phyloP scores from a whole-genome alignment of 2,888 invertebrate species.

The Caenorhabditis panamensis region DNA sequence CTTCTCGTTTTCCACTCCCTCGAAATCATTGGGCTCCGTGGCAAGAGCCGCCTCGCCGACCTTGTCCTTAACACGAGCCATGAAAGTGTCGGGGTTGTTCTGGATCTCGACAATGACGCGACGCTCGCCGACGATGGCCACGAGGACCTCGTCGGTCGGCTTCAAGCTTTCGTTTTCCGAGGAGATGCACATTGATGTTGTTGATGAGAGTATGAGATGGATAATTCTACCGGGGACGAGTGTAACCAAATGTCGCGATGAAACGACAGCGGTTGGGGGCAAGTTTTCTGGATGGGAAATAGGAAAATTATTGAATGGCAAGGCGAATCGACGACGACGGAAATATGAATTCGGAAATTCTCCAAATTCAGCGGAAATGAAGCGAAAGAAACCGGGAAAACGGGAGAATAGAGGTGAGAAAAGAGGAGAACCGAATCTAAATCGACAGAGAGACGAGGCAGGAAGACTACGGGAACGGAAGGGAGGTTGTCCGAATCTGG shows the following conservation, averaged over 20 bases:
- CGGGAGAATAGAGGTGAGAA: neutral
- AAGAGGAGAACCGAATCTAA: neutral
- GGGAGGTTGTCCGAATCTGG: constrained; percentile 13
- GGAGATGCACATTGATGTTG: constrained; percentile 36
- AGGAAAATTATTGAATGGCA: constrained; percentile 9
- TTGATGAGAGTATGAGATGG: neutral
- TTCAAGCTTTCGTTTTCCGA: neutral
- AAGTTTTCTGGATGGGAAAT: constrained; percentile 51
- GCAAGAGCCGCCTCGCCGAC: constrained; percentile 8
- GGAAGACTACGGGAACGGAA: constrained; percentile 9
- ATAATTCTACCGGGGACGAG: neutral
- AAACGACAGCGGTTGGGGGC: constrained; percentile 11
- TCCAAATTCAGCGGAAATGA: constrained; percentile 9
- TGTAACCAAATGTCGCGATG: neutral
- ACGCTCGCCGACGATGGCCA: neutral
- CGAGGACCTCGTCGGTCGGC: neutral
- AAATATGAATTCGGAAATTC: too few species aligned
- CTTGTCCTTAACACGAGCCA: constrained; percentile 21
- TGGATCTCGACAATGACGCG: constrained; percentile 22
- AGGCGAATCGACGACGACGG: too few species aligned
- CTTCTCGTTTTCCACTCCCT: constrained; percentile 28
- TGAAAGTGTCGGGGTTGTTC: constrained; percentile 28
- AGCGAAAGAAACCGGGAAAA: neutral
- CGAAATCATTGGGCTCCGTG: constrained; percentile 28
- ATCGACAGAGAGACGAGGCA: neutral